Evolutionary conservation across 2,888 invertebrate species (phyloP).

Genomic region (Agrilus cyanescens): DNA sequence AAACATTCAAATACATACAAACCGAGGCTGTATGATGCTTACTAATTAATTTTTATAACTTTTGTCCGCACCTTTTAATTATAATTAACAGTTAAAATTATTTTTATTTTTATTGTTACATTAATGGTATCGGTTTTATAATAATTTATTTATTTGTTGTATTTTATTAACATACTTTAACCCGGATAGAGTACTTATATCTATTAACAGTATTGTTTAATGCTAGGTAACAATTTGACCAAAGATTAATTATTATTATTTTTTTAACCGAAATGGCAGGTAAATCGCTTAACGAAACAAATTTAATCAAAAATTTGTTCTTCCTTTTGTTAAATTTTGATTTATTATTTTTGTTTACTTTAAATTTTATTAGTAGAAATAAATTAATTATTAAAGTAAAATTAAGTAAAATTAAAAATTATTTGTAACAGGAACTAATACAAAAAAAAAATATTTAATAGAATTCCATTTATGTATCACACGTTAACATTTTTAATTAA

Average conservation of each 20-base stretch:
- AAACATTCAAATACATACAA: too few relatives aligned
- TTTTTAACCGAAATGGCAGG: background rate
- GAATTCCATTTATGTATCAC: too few relatives aligned
- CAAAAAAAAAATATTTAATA: too few relatives aligned
- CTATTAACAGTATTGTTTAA: background rate
- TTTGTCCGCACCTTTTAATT: too few relatives aligned
- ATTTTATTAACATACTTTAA: too few relatives aligned
- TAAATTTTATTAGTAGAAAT: background rate
- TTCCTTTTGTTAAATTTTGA: background rate
- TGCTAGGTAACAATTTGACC: background rate
- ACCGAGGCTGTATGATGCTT: too few relatives aligned
- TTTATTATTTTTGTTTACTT: background rate
- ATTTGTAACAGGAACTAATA: too few relatives aligned
- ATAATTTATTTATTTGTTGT: too few relatives aligned
- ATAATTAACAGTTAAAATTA: too few relatives aligned
- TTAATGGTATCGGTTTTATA: background rate
- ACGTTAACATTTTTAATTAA: too few relatives aligned
- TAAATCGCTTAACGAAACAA: too few relatives aligned
- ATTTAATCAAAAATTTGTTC: background rate
- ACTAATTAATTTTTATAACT: too few relatives aligned
- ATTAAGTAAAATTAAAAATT: background rate
- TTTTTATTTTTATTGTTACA: background rate
- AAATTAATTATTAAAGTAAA: background rate
- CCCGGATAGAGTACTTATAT: background rate
- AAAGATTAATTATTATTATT: conserved; percentile 1